phyloP scores from a whole-genome alignment of 2,797 vertebrate genomes.

The Enteromius trimaculatus region DNA sequence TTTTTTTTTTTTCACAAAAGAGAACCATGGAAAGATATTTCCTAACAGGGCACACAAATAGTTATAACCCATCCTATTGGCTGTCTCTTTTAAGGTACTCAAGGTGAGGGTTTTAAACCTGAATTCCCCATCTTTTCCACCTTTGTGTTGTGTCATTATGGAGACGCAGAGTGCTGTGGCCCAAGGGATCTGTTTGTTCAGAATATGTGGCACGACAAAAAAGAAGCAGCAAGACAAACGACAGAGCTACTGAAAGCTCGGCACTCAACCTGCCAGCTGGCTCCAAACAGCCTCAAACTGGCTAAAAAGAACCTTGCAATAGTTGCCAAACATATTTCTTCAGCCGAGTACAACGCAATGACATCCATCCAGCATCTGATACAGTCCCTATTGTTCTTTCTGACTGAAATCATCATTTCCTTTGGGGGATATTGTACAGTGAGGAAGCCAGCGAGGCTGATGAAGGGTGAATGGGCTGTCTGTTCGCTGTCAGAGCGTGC shows the following conservation, averaged over 20 bases:
- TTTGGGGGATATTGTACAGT: constrained; percentile 37
- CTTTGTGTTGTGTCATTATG: constrained; percentile 34
- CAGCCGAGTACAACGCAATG: constrained; percentile 17
- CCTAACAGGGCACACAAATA: background rate
- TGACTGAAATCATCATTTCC: constrained; percentile 48
- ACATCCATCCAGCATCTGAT: constrained; percentile 29
- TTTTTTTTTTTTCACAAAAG: background rate
- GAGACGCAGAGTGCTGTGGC: background rate
- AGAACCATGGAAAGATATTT: background rate
- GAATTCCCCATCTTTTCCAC: constrained; percentile 20
- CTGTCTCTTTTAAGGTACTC: background rate
- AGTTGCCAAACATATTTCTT: constrained; percentile 31
- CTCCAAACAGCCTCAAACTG: constrained; percentile 28
- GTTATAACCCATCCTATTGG: background rate
- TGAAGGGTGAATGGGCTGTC: constrained; percentile 44
- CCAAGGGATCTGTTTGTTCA: constrained; percentile 47
- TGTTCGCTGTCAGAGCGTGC: constrained; percentile 53
- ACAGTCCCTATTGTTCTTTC: constrained; percentile 50
- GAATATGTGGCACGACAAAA: constrained; percentile 24
- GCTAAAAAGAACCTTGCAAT: constrained; percentile 3
- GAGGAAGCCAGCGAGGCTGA: constrained; percentile 7
- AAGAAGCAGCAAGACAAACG: constrained; percentile 17
- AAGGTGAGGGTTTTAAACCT: constrained; percentile 23
- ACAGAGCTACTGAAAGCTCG: constrained; percentile 14
- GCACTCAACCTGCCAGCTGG: constrained; percentile 38